Conservation (phyloP, 2,113 vertebrate genomes). For the Callithrix jacchus region DNA sequence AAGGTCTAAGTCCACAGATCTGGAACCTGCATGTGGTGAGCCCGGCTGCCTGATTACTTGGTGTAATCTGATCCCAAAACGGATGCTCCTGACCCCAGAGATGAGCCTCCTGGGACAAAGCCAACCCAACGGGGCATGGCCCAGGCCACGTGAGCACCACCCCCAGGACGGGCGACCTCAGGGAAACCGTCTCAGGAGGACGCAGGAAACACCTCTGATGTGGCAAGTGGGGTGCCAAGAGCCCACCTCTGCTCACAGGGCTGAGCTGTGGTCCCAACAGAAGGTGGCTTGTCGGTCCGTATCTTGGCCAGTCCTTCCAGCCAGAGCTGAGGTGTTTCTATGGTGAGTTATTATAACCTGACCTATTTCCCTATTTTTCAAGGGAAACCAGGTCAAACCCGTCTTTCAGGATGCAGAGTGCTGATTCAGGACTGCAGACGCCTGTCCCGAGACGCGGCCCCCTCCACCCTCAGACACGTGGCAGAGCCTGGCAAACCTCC, state of each 20-base stretch:
- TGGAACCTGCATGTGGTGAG: neutral
- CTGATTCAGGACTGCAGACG: no score
- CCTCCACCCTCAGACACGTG: neutral
- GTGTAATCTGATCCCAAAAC: neutral
- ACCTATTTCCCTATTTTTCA: neutral
- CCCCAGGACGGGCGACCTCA: accelerated
- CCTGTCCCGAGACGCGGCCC: accelerated
- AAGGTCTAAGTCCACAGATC: no score
- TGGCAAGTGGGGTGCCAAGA: neutral
- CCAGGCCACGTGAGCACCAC: neutral
- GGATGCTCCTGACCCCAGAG: neutral
- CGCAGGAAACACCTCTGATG: neutral
- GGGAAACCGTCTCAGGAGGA: no score
- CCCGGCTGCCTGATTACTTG: no score
- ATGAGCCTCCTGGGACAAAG: neutral
- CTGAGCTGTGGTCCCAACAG: neutral
- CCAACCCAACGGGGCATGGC: accelerated
- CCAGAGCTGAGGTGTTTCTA: neutral
- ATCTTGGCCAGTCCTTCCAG: neutral
- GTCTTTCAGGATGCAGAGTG: neutral
- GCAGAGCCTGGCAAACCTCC: no score
- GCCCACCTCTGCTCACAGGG: neutral
- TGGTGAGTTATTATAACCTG: neutral
- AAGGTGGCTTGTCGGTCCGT: accelerated
- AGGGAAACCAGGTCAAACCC: neutral